Base-by-base conservation (phyloP, 2,113 vertebrate genomes). In the Lophius piscatorius region DNA sequence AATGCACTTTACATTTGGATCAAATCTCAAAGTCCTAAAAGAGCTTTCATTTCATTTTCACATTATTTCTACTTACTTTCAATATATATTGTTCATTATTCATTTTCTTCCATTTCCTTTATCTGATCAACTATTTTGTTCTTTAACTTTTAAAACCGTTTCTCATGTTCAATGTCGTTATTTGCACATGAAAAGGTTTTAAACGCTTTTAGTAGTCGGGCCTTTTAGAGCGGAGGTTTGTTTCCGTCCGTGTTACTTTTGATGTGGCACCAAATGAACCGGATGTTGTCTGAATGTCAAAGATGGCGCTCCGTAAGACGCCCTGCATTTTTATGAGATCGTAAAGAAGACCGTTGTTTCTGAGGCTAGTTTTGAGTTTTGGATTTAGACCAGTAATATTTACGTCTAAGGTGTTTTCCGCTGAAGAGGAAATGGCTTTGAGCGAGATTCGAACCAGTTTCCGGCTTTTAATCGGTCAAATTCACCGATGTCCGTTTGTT, bases 281-380 rank as follows among this genome's bases (percentile, higher is more conserved):
- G 82, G 83, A 90, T 70, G 64, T 85, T 70, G 46, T 68, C 26
- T 36, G 58, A 83, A 84, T 73, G 80, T 86, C 74, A 85, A 83
- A 82, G 49, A 81, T 81, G 80, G 81, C 69, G 80, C 5, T 20
- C 1, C 42, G 6, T 68, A 22, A 63, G 80, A 56, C 24, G 23
- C 21, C 1, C 35, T 64, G 49, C 29, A 7, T 18, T 13, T 18
- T 12, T 2, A 4, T 17, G 1, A 10, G 4, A 40, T 18, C 2
- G 4, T 14, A 5, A 16, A 36, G 6, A 3, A 9, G 4, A 3
- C 17, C 2, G 11, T 5, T 21, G 4, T 49, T 24, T 42, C n/a
- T n/a, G n/a, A n/a, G n/a, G n/a, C n/a, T n/a, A n/a, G 5, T 4
- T 7, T 7, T 0, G 18, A 1, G 34, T 20, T 28, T n/a, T 12